These are phyloP conservation scores for Atethmia centrago DNA, from an alignment of 2,888 invertebrate genomes.

Conservation along the genomic window DNA sequence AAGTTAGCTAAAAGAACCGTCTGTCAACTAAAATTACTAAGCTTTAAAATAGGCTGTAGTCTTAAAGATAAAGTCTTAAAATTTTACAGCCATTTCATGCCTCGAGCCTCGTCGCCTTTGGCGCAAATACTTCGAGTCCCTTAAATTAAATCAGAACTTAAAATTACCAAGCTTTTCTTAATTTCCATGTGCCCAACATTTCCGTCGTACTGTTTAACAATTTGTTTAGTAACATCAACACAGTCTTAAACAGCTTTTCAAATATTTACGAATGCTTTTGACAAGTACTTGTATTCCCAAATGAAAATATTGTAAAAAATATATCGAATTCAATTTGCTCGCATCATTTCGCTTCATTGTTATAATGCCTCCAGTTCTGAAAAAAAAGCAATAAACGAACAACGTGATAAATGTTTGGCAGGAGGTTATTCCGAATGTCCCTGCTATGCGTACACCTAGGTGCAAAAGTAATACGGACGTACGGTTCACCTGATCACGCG, in stretches of 20 bases:
- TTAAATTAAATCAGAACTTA: conserved; percentile 50
- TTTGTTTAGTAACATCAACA: conserved; percentile 29
- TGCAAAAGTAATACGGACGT: conserved; percentile 43
- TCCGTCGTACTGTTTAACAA: conserved; percentile 7
- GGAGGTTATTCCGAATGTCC: conserved; percentile 29
- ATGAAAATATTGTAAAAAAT: conserved; percentile 9
- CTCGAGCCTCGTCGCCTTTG: conserved; percentile 17
- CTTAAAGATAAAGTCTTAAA: conserved; percentile 50
- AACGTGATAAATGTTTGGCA: conserved; percentile 49
- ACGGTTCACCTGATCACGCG: conserved; percentile 51
- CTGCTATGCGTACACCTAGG: conserved; percentile 36
- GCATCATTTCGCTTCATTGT: conserved; percentile 32
- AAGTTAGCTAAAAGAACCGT: conserved; percentile 19
- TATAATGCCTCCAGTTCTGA: conserved; percentile 18
- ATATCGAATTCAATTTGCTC: conserved; percentile 29
- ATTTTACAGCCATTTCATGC: conserved; percentile 51
- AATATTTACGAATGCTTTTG: conserved; percentile 2
- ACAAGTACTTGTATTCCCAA: background rate
- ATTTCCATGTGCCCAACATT: conserved; percentile 27
- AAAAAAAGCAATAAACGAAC: conserved; percentile 52
- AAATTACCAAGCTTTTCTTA: conserved; percentile 26
- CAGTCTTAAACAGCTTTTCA: background rate
- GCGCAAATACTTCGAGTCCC: conserved; percentile 36
- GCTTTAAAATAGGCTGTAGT: conserved; percentile 20
- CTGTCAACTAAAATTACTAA: conserved; percentile 30